Base-by-base conservation (phyloP, 2,797 vertebrate species). In the Gymnothorax javanicus region DNA sequence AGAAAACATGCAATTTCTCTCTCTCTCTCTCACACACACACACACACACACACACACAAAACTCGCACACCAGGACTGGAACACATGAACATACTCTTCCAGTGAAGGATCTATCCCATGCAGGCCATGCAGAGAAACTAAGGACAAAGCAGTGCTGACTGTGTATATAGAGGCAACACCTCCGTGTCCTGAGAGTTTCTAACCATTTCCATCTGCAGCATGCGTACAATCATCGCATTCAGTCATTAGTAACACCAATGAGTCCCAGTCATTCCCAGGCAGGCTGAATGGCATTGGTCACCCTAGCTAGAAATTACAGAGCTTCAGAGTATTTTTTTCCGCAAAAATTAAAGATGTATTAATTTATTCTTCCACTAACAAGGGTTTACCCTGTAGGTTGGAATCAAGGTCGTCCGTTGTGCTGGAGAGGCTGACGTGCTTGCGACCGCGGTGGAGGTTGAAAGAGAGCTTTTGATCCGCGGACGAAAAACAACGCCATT, bases 11-110 rank as follows among this genome's bases (percentile, higher is more conserved):
- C 67, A 25, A 9, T 7, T 20, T n/a, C 67, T n/a, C 67, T 20
- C 62, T n/a, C 67, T 8, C 69, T 27, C 25, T 11, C 25, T 25
- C 25, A 8, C 69, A 33, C 69, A 12, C 27, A 33, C 27, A 33
- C 73, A 77, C 23, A n/a, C 73, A 77, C 43, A 77, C 12, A 77
- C 73, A 77, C 73, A 77, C 23, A 71, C 67, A 71, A 64, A 12
- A 64, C 62, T 15, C 64, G 25, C 67, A 69, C 67, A 69, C 67
- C 11, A 9, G 27, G 75, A 54, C 3, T 43, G 71, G 71, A 0
- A 15, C 27, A 13, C 27, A 50, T 79, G 17, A 23, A 20, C 50
- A n/a, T 17, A 3, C 59, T 23, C 75, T 52, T 7, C 50, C 20
- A 11, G 43, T 17, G 13, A 75, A 12, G 50, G 71, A 17, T 12